Evolutionary conservation across 2,113 vertebrate species (phyloP), one percentile per base, ranked within the genome.

Genomic region (Tragelaphus scriptus): DNA sequence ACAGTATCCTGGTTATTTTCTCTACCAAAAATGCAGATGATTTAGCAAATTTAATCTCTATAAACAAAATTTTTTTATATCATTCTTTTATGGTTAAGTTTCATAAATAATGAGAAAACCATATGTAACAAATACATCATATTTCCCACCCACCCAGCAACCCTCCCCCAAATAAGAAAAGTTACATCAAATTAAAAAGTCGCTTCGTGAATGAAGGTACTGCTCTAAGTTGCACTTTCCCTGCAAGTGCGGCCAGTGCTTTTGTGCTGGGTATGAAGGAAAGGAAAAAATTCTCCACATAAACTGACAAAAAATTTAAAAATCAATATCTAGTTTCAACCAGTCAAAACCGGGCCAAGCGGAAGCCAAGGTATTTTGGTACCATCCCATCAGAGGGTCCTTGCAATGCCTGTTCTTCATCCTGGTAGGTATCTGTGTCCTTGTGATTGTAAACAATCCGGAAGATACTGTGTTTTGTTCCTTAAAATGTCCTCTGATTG

Each of bases 371-470:
- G 3, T 97, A 92, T 98, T 98, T 99, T 97, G 9, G 98, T 97
- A 97, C 98, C 97, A 88, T 99, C 97, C 99, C 98, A 28, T 97
- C 95, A 98, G 98, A 98, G 99, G 99, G 98, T 99, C 98, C 98
- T 97, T 98, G 98, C 61, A 98, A 97, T 75, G 98, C 97, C 96
- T 98, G 96, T 90, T 99, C 96, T 47, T 98, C 97, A 98, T 97
- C 98, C 93, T 98, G 98, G 98, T 87, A 98, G 98, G 98, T 99
- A 98, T 99, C 99, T 98, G 98, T 99, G 99, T 99, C 99, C 99
- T 99, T 99, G 99, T 99, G 98, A 98, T 98, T 99, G 99, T 99
- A 99, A 99, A 99, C 99, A 99, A 99, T 99, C 99, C 98, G 61
- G 97, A 98, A 96, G 98, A 98, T 98, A 98, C 86, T 98, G 94